These are phyloP conservation scores for Cephonodes hylas DNA, from an alignment of 2,888 invertebrate species.

Conservation along the genomic window DNA sequence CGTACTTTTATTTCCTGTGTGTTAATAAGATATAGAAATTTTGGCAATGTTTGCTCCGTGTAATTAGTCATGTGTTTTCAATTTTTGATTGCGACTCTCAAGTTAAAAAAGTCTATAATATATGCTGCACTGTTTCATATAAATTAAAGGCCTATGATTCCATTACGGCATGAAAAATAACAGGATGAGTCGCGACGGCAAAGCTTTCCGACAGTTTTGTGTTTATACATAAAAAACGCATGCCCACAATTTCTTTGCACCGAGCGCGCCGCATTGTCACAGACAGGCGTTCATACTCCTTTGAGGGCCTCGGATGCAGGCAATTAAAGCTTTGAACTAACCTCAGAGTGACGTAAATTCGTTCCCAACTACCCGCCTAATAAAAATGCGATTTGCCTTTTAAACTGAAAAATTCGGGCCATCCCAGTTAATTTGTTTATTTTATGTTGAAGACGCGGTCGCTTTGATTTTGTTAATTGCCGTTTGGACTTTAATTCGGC, in stretches of 20 bases:
- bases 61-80: too few relatives aligned
- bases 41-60: too few relatives aligned
- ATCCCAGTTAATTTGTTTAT: conserved; percentile 1
- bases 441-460: neutral
- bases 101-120: too few relatives aligned
- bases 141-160: too few relatives aligned
- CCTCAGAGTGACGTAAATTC: conserved; percentile 10
- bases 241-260: neutral
- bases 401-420: neutral
- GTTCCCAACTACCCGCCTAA: conserved; percentile 1
- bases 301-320: conserved; percentile 11
- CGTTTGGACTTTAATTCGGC: neutral
- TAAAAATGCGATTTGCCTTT: conserved; percentile 10
- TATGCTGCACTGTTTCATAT: too few relatives aligned
- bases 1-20: too few relatives aligned
- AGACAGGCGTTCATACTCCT: conserved; percentile 9
- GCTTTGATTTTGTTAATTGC: conserved; percentile 4
- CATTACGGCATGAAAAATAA: too few relatives aligned
- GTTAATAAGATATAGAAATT: too few relatives aligned
- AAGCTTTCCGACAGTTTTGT: too few relatives aligned
- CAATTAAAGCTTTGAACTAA: conserved; percentile 12
- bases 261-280: neutral
- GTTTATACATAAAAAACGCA: neutral
- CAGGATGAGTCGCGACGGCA: too few relatives aligned
- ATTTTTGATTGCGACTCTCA: too few relatives aligned